Evolutionary conservation across 2,888 invertebrate genomes (phyloP).

Genomic region (Quadroppia sp.): DNA sequence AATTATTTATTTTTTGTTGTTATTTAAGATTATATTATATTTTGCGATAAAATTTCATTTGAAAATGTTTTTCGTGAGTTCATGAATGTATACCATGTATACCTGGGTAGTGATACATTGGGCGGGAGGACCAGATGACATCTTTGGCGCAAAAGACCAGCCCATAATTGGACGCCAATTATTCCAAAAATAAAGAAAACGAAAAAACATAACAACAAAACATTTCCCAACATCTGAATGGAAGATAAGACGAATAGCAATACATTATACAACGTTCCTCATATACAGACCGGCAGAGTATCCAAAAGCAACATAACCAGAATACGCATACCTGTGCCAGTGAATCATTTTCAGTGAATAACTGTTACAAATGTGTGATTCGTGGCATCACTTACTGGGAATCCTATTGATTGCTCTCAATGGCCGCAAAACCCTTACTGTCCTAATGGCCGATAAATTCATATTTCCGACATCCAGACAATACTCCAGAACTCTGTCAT

Average conservation of each 20-base stretch:
- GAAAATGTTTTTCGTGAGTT: too few species aligned
- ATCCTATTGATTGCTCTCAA: constrained; percentile 98
- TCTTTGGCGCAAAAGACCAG: constrained; percentile 90
- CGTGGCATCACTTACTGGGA: constrained; percentile 71
- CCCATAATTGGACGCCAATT: constrained; percentile 98
- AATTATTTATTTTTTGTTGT: neutral
- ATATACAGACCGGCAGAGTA: constrained; percentile 67
- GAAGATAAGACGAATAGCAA: neutral
- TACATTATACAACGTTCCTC: neutral
- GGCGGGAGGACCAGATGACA: constrained; percentile 75
- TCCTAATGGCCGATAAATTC: constrained; percentile 95
- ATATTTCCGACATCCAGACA: constrained; percentile 92
- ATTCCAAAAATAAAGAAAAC: constrained; percentile 99
- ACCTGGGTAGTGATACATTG: constrained; percentile 69
- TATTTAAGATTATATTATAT: too few species aligned
- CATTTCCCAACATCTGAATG: constrained; percentile 86
- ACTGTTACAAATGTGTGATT: neutral
- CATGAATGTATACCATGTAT: constrained; percentile 56
- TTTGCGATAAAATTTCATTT: too few species aligned
- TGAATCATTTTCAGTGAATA: constrained; percentile 13
- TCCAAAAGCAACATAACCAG: constrained; percentile 96
- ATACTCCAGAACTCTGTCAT: constrained; percentile 72
- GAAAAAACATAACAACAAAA: constrained; percentile 92
- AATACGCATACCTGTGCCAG: constrained; percentile 91
- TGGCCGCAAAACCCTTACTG: constrained; percentile 93